Evolutionary conservation across 2,797 vertebrate genomes (phyloP).

Genomic region (Rhynchotus rufescens): DNA sequence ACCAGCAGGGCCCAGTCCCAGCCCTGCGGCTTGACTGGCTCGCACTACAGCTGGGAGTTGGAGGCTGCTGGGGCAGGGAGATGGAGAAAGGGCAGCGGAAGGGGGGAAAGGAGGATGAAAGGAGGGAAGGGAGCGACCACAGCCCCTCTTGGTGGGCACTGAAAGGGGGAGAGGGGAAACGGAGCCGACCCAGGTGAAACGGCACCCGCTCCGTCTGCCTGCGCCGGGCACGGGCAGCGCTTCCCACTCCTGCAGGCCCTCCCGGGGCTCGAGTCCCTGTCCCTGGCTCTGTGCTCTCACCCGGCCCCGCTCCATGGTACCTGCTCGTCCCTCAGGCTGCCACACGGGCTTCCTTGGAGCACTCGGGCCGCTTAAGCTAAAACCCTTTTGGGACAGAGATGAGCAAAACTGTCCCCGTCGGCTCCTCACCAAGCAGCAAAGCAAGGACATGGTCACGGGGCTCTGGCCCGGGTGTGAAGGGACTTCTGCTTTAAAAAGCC

Average conservation of each 20-base stretch:
- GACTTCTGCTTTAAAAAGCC: constrained; percentile 31
- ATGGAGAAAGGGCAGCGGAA: not conserved
- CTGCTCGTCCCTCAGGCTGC: not conserved
- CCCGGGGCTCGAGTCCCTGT: not conserved
- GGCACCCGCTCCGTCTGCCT: too few relatives aligned
- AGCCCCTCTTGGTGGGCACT: not conserved
- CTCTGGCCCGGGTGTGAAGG: constrained; percentile 15
- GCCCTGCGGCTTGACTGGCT: not conserved
- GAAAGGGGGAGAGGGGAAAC: not conserved
- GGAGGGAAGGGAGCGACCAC: not conserved
- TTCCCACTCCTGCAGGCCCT: too few relatives aligned
- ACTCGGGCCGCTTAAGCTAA: not conserved
- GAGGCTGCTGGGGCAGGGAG: not conserved
- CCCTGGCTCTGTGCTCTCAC: not conserved
- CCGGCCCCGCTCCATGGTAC: not conserved
- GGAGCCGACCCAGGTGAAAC: not conserved
- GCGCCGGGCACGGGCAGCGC: too few relatives aligned
- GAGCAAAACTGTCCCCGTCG: not conserved
- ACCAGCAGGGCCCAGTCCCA: not conserved
- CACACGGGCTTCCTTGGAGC: not conserved
- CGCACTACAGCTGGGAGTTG: too few relatives aligned
- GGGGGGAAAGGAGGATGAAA: not conserved
- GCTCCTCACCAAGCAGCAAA: not conserved
- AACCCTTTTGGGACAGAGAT: not conserved
- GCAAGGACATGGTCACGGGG: not conserved